Percentiles rank a stretch among this genome's conserved stretches.
Evolutionary conservation across 2,113 vertebrate species (phyloP).

Genomic region (Telmatochromis sp.): DNA sequence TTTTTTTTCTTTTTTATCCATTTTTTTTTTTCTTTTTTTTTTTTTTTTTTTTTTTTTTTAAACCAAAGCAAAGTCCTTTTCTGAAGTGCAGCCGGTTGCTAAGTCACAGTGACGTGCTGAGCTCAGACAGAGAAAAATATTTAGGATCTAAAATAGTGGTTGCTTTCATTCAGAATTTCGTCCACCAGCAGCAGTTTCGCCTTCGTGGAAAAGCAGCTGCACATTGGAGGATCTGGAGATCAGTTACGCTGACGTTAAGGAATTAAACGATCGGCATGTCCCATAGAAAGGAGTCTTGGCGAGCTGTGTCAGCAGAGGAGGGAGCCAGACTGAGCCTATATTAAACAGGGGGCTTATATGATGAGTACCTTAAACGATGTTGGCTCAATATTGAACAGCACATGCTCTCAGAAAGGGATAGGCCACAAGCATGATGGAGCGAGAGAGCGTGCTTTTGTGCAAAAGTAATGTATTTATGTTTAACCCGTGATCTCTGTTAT

Average conservation of each 20-base stretch:
- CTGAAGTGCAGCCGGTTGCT: background rate
- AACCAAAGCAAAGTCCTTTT: background rate
- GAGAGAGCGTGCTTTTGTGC: background rate
- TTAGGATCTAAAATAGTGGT: background rate
- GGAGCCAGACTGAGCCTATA: background rate
- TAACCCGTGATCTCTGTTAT: background rate
- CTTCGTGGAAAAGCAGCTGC: background rate
- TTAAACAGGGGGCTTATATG: background rate
- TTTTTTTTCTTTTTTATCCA: too few relatives aligned
- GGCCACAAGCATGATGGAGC: background rate
- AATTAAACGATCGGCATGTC: background rate
- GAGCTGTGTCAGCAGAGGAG: background rate
- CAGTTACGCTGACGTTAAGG: background rate
- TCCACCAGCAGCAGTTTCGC: background rate
- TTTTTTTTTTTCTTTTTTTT: too few relatives aligned
- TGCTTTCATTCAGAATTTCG: background rate
- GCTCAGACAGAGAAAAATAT: background rate
- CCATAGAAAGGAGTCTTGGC: background rate
- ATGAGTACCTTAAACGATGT: background rate
- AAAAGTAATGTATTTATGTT: background rate
- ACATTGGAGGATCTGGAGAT: background rate
- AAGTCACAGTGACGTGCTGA: background rate
- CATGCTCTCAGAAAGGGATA: background rate
- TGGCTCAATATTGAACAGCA: background rate
- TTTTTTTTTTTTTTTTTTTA: accelerated